Conservation (phyloP, 2,888 invertebrate genomes). For the Clepsis dumicolana region DNA sequence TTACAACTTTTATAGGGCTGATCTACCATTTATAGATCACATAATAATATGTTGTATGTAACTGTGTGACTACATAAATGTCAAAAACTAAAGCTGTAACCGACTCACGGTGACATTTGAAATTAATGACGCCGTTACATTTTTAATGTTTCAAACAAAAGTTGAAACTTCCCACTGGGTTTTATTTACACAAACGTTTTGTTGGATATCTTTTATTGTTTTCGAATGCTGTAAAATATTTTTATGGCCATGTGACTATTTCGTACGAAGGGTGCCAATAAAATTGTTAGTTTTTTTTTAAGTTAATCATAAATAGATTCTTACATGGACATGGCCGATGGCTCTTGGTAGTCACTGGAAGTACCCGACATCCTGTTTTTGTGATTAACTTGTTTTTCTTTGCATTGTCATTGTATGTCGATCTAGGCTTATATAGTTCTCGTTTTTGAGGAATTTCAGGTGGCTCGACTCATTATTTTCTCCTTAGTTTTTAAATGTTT, state of each 20-base stretch:
- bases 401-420: too few species aligned
- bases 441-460: too few species aligned
- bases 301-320: background rate
- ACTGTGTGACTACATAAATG: conserved; percentile 63
- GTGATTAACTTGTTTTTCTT: too few species aligned
- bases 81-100: conserved; percentile 73
- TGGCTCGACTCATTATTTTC: too few species aligned
- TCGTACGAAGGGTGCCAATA: conserved; percentile 37
- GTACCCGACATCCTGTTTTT: too few species aligned
- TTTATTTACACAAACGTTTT: conserved; percentile 75
- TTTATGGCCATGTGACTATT: conserved; percentile 36
- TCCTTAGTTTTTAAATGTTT: too few species aligned
- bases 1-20: too few species aligned
- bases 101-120: conserved; percentile 73
- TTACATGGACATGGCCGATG: too few species aligned
- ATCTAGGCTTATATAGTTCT: too few species aligned
- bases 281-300: background rate
- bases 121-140: conserved; percentile 78
- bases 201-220: conserved; percentile 73
- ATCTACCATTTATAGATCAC: background rate
- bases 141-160: conserved; percentile 75
- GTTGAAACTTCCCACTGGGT: conserved; percentile 68
- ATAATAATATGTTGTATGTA: background rate
- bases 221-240: conserved; percentile 69
- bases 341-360: too few species aligned